These are phyloP conservation scores for Galeopsomyia nigrocyanea DNA, from an alignment of 2,888 invertebrate genomes.

Conservation along the genomic window DNA sequence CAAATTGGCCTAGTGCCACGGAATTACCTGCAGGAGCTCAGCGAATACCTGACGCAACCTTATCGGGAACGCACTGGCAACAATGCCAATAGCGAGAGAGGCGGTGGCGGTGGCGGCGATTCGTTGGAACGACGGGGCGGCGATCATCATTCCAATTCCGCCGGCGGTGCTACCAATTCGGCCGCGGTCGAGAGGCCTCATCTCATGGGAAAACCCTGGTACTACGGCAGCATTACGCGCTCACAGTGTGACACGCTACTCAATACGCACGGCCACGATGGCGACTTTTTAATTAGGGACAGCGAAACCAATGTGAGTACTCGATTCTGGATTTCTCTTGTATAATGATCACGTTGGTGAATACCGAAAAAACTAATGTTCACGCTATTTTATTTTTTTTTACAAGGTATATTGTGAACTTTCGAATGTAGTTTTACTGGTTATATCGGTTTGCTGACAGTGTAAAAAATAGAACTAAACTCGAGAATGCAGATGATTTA, in stretches of 20 bases:
- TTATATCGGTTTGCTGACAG: too few relatives aligned
- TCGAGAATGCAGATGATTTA: too few relatives aligned
- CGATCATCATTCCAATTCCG: slow-evolving; percentile 34
- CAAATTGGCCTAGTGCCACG: slow-evolving; percentile 95
- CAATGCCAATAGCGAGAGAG: slow-evolving; percentile 56
- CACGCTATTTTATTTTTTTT: too few relatives aligned
- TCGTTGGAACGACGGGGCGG: slow-evolving; percentile 42
- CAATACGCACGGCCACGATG: slow-evolving; percentile 95
- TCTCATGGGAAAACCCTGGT: slow-evolving; percentile 91
- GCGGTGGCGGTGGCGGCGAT: slow-evolving; percentile 49
- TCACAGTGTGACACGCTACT: slow-evolving; percentile 96
- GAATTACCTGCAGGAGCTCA: slow-evolving; percentile 93
- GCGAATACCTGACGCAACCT: slow-evolving; percentile 89
- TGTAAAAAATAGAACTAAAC: too few relatives aligned
- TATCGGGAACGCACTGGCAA: slow-evolving; percentile 73
- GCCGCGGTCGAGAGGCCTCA: slow-evolving; percentile 75
- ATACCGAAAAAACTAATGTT: too few relatives aligned
- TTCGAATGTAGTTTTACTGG: too few relatives aligned
- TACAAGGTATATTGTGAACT: too few relatives aligned
- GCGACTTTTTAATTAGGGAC: slow-evolving; percentile 98
- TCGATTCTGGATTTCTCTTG: background rate
- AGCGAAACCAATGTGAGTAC: slow-evolving; percentile 97
- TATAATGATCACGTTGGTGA: too few relatives aligned
- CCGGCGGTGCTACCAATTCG: slow-evolving; percentile 54
- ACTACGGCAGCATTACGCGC: slow-evolving; percentile 95